Base-by-base conservation (phyloP, 2,888 invertebrate genomes). In the Cerastis leucographa region DNA sequence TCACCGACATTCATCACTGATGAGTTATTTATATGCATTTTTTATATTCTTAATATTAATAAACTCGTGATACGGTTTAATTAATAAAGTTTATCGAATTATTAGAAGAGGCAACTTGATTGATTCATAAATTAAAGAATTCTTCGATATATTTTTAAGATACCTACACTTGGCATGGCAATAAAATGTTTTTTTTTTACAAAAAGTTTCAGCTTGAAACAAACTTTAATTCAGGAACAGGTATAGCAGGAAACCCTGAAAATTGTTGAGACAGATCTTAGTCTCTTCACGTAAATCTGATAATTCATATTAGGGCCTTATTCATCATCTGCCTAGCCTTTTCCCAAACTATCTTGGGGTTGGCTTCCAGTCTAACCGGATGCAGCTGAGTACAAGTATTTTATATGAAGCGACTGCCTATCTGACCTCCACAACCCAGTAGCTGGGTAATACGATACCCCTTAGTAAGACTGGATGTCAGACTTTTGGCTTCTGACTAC, bases 11-110 rank as follows among this genome's bases (percentile, higher is more conserved):
- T 51, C 46, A 68, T 77, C 61, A 82, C 61, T 72, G 67, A 86
- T 80, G 42, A 74, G 77, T 83, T 66, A 75, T 74, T 71, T 69
- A 79, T 62, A 76, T 75, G 75, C 59, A 71, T 61, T 71, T 68
- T 70, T 62, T 64, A 56, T 61, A 67, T 78, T 59, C 56, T 72
- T 12, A 67, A 81, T 71, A 73, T 81, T 66, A 77, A 84, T 76
- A 49, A 74, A 80, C 22, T 62, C 44, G 64, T 8, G 71, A 79
- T 49, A 67, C 68, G 17, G 40, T 67, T 76, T 72, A 54, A 73
- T 81, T 76, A 62, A 59, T 19, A 17, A 78, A 71, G 12, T 72
- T 67, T 40, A 74, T 82, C 54, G 17, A 69, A 77, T 78, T 66
- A 66, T 29, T 25, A n/a, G 56, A 67, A 40, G 22, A 66, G 51